Base-by-base conservation (phyloP, 2,888 invertebrate species). In the Xanthostigma xanthostigma region DNA sequence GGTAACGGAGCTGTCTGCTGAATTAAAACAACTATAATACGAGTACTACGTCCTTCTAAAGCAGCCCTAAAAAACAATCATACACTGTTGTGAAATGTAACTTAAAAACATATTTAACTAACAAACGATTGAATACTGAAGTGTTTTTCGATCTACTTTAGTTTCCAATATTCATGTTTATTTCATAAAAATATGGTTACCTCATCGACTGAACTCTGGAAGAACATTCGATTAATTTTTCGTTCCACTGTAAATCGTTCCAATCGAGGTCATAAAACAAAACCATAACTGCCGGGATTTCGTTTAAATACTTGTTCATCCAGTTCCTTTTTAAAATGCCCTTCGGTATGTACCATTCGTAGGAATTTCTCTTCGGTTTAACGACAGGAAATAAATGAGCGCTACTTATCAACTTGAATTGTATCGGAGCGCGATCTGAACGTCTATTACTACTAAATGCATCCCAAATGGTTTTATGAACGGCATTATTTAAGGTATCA, bases 191-290 rank as follows among this genome's bases (percentile, higher is more conserved):
- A 59, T 60, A 52, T 67, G 60, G 57, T 50, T 69, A 78, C 70
- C 78, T 76, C 51, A 88, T 73, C 1, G 83, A 81, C 64, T 93
- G 90, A 36, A 96, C 86, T 58, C 86, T 76, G 1, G 88, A 87
- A 9, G 92, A 87, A 67, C 94, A 95, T 65, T 95, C 95, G 58
- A 89, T 82, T 62, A 91, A 90, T 63, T 90, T 94, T 57, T 96
- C 96, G 56, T 86, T 86, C 95, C 96, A 97, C 53, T 83, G 78
- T 0, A 78, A 73, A 67, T 96, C 95, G 63, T 91, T 90, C 97
- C 97, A 98, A 68, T 97, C 96, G 62, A 97, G 78, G 61, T 98
- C 96, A 65, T 90, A 91, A 67, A 97, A 98, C 52, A 95, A 78
- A 3, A 95, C 93, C 33, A 93, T 84, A 1, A 97, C 85, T 1